Evolutionary conservation across 2,888 invertebrate species (phyloP), one percentile per base, ranked within the genome.

Genomic region (Pyralis farinalis): DNA sequence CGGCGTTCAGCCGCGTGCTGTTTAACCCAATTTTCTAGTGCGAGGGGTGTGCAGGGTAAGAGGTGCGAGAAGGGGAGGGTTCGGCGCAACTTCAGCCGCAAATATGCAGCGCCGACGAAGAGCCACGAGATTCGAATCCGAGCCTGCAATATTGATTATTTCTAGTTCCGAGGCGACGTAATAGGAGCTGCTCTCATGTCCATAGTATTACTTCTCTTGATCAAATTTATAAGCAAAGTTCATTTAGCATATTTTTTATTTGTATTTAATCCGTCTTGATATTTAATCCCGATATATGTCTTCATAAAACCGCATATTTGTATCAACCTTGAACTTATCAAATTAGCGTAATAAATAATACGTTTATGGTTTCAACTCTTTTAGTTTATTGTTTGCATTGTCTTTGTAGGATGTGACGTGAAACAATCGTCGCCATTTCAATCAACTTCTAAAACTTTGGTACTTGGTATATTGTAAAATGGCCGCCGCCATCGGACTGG

Each of bases 11-110:
- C 77, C 75, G 84, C 80, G 78, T 83, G 76, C 80, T 86, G 75
- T 86, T 84, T 86, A 85, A 87, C 87, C 87, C 84, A 86, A 85
- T 86, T 86, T 85, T 82, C 83, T 82, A 79, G 83, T 73, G 64
- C 70, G 71, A 76, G 80, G 80, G 83, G 80, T 70, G 70, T 69
- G 55, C 62, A 73, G 75, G 76, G 75, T 55, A 65, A 50, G 72
- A 66, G 72, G 73, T 68, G 70, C 54, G 67, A 63, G 64, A 55
- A 39, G 63, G 62, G 60, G 55, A 51, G 59, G 55, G 55, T 55
- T 55, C 70, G 70, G 71, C 76, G 74, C 74, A 80, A 78, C 74
- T 79, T 74, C 62, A 72, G 72, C 72, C 79, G 73, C 79, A 82
- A 81, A 74, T 81, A 71, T 84, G 84, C 84, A 84, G 65, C 73